Conservation (phyloP, 2,888 invertebrate genomes). For the Drosophila anceps region DNA sequence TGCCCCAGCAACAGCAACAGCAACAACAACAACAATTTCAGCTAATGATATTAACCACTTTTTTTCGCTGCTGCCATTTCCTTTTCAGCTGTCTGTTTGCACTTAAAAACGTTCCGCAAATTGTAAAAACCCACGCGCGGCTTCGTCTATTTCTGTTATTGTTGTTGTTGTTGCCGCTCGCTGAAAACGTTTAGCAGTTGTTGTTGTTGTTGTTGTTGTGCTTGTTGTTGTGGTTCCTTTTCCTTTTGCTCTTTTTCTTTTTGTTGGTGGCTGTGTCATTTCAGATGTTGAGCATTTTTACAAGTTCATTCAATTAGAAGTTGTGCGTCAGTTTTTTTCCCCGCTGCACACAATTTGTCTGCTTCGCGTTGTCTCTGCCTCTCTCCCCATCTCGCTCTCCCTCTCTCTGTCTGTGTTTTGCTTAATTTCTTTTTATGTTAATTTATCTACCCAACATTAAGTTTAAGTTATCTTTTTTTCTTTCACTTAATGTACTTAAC, state of each 20-base stretch:
- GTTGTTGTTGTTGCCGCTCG: slow-evolving; percentile 37
- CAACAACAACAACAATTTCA: slow-evolving; percentile 49
- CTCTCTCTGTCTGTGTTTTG: slow-evolving; percentile 2
- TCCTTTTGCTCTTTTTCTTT: neutral
- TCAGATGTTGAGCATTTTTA: slow-evolving; percentile 66
- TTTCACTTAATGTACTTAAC: neutral
- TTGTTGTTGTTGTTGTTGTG: slow-evolving; percentile 24
- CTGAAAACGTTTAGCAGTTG: slow-evolving; percentile 62
- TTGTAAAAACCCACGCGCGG: slow-evolving; percentile 72
- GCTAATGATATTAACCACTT: slow-evolving; percentile 77
- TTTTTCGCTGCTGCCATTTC: slow-evolving; percentile 57
- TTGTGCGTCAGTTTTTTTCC: slow-evolving; percentile 55
- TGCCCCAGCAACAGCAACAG: slow-evolving; percentile 28
- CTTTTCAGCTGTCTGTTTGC: slow-evolving; percentile 51
- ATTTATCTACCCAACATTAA: slow-evolving; percentile 19
- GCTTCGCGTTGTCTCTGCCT: slow-evolving; percentile 9
- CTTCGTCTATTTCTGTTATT: slow-evolving; percentile 26
- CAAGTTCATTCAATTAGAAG: slow-evolving; percentile 78
- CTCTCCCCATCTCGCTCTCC: neutral
- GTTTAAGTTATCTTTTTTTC: slow-evolving; percentile 6
- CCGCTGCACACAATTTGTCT: slow-evolving; percentile 39
- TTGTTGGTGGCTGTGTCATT: slow-evolving; percentile 53
- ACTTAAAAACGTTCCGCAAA: slow-evolving; percentile 72
- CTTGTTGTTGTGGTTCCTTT: slow-evolving; percentile 27
- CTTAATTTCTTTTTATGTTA: slow-evolving; percentile 38